phyloP scores from a whole-genome alignment of 2,888 invertebrate species.

The Campaea margaritaria region DNA sequence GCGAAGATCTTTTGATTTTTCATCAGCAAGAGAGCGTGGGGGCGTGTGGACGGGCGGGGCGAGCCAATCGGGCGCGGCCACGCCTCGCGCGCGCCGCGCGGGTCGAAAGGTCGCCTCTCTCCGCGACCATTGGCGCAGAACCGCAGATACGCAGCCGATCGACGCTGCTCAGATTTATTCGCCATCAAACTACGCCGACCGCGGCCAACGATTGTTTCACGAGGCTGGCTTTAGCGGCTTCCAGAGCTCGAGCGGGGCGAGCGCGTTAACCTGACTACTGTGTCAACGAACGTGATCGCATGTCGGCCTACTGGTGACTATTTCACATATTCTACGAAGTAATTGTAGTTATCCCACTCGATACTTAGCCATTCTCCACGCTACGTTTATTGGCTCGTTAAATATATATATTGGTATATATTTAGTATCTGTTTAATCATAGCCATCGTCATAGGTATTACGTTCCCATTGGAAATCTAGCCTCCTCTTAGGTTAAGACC shows the following conservation, averaged over 20 bases:
- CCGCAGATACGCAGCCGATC: conserved; percentile 32
- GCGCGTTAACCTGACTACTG: too few relatives aligned
- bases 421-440: too few relatives aligned
- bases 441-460: too few relatives aligned
- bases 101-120: conserved; percentile 77
- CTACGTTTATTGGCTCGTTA: too few relatives aligned
- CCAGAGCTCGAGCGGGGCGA: not conserved
- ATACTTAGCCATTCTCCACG: too few relatives aligned
- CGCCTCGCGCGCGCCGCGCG: conserved; percentile 71
- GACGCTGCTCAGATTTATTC: conserved; percentile 36
- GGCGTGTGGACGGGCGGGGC: conserved; percentile 69
- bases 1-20: conserved; percentile 46
- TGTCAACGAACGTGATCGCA: too few relatives aligned
- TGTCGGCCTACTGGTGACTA: too few relatives aligned
- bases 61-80: conserved; percentile 79
- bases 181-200: conserved; percentile 20
- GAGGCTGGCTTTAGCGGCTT: not conserved
- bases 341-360: too few relatives aligned
- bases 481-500: too few relatives aligned
- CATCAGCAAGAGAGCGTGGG: conserved; percentile 53
- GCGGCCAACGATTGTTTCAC: conserved; percentile 17
- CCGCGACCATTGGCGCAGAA: conserved; percentile 68
- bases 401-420: too few relatives aligned
- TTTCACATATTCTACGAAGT: too few relatives aligned
- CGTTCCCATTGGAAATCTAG: too few relatives aligned